Evolutionary conservation across 2,113 vertebrate species (phyloP).

Genomic region (Rostratula benghalensis): DNA sequence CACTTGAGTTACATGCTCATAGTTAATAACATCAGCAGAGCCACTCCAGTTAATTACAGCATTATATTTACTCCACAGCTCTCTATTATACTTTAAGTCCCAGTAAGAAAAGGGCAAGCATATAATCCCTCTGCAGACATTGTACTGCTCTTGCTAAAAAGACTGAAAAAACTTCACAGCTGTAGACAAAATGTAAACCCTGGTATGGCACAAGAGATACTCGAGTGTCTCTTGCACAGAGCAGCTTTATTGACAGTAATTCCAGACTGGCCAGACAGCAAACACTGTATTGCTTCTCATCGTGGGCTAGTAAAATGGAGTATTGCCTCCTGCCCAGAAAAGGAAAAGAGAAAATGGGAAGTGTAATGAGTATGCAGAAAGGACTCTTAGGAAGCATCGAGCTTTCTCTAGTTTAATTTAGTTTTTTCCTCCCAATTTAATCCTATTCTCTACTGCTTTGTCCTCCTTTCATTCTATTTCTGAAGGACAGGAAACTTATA

Average conservation of each 20-base stretch:
- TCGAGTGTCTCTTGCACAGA: neutral
- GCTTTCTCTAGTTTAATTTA: neutral
- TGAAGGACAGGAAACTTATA: neutral
- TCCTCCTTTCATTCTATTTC: neutral
- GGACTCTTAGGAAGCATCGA: neutral
- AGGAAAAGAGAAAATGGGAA: neutral
- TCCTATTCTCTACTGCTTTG: neutral
- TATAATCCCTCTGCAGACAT: constrained; percentile 24
- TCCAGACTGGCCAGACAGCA: neutral
- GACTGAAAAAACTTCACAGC: neutral
- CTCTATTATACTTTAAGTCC: neutral
- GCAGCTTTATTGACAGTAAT: constrained; percentile 38
- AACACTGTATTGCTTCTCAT: neutral
- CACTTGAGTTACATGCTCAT: constrained; percentile 1
- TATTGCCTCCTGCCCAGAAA: neutral
- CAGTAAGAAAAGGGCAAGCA: neutral
- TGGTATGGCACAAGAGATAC: neutral
- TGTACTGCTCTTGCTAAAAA: neutral
- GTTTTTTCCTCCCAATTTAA: neutral
- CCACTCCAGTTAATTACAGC: constrained; percentile 53
- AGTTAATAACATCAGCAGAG: constrained; percentile 43
- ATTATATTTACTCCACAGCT: constrained; percentile 26
- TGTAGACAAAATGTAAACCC: neutral
- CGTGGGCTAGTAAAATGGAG: neutral
- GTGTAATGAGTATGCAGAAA: neutral